Percentiles rank a stretch among this genome's conserved stretches.
phyloP scores from a whole-genome alignment of 1,140 invertebrate genomes.

The Copidosoma floridanum region DNA sequence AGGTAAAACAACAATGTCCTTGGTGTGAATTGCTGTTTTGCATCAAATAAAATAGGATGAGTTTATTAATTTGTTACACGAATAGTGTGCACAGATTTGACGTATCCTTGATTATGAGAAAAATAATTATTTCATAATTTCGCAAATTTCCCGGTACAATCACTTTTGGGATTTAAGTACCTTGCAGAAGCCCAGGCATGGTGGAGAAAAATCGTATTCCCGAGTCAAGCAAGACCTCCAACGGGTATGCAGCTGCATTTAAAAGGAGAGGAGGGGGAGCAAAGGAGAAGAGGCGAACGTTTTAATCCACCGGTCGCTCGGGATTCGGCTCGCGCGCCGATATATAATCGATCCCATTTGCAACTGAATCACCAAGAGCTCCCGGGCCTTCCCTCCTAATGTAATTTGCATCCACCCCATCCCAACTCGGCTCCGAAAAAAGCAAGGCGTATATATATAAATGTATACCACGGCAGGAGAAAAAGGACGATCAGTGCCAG shows the following conservation, averaged over 20 bases:
- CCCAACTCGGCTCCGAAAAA: not conserved
- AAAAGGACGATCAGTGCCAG: too few species aligned
- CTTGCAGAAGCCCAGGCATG: not conserved
- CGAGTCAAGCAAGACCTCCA: not conserved
- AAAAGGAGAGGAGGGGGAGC: not conserved
- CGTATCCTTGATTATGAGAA: too few species aligned
- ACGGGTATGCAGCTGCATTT: not conserved
- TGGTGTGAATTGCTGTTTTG: too few species aligned
- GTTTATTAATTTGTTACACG: not conserved
- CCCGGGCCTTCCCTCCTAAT: slow-evolving; percentile 34
- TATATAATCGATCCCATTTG: slow-evolving; percentile 51
- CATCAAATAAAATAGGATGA: too few species aligned
- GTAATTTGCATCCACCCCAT: slow-evolving; percentile 40
- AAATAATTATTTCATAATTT: too few species aligned
- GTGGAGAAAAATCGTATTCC: not conserved
- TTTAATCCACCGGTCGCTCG: slow-evolving; percentile 45
- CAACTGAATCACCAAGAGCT: slow-evolving; percentile 44
- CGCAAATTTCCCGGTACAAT: too few species aligned
- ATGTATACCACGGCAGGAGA: too few species aligned
- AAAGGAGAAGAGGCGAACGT: slow-evolving; percentile 31
- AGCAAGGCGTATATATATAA: too few species aligned
- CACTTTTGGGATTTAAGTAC: too few species aligned
- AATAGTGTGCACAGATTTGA: not conserved
- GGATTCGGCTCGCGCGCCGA: slow-evolving; percentile 38
- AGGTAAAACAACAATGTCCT: too few species aligned